Conservation (phyloP, 2,888 invertebrate species). For the Orthosia gracilis region DNA sequence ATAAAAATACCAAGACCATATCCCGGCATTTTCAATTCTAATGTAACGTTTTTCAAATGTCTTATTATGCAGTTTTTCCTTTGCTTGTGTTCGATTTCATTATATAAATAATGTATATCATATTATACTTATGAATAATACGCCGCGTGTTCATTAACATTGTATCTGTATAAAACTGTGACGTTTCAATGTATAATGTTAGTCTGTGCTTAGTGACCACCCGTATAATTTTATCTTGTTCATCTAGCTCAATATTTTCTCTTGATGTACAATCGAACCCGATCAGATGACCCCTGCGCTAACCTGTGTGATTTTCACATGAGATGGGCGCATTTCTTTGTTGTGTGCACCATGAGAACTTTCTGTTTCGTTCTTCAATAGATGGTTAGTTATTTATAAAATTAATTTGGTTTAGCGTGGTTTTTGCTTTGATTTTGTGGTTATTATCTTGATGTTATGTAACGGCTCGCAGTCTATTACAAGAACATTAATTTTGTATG, state of each 20-base stretch:
- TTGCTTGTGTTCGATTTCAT: slow-evolving; percentile 52
- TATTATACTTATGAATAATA: slow-evolving; percentile 46
- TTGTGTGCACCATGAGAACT: slow-evolving; percentile 62
- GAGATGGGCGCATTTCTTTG: slow-evolving; percentile 69
- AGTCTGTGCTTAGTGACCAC: slow-evolving; percentile 66
- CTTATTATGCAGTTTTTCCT: slow-evolving; percentile 57
- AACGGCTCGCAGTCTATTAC: slow-evolving; percentile 71
- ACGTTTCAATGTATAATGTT: slow-evolving; percentile 61
- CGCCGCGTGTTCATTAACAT: slow-evolving; percentile 46
- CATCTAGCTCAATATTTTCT: slow-evolving; percentile 86
- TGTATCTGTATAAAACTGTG: slow-evolving; percentile 41
- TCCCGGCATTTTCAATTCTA: slow-evolving; percentile 58
- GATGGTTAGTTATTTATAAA: slow-evolving; percentile 45
- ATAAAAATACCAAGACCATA: slow-evolving; percentile 65
- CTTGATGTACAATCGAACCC: slow-evolving; percentile 82
- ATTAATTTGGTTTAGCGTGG: slow-evolving; percentile 32
- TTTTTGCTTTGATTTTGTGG: slow-evolving; percentile 44
- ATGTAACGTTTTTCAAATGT: slow-evolving; percentile 62
- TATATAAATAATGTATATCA: slow-evolving; percentile 49
- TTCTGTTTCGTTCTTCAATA: slow-evolving; percentile 63
- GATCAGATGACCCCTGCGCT: slow-evolving; percentile 83
- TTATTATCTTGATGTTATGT: slow-evolving; percentile 63
- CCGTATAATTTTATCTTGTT: slow-evolving; percentile 76
- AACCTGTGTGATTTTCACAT: slow-evolving; percentile 79
- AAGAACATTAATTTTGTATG: slow-evolving; percentile 75